phyloP scores from a whole-genome alignment of 2,113 vertebrate species.

The Uria aalge region DNA sequence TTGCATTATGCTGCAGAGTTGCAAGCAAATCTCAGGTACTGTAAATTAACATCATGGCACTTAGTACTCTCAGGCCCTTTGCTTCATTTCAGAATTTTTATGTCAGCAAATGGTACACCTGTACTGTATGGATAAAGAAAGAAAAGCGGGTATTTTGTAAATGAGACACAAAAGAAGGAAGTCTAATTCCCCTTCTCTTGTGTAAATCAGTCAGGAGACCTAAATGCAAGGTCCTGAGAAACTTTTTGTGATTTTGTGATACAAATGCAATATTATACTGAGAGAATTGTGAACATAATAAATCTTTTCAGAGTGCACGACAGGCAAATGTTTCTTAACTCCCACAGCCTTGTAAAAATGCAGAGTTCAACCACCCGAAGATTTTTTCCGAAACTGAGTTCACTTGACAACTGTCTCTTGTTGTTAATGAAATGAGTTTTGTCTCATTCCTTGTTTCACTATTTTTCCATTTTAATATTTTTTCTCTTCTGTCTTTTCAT shows the following conservation, averaged over 20 bases:
- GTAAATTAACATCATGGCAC: background rate
- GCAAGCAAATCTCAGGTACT: background rate
- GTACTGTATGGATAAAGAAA: background rate
- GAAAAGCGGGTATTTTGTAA: background rate
- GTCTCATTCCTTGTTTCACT: background rate
- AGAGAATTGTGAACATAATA: background rate
- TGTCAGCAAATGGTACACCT: background rate
- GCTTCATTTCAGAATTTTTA: background rate
- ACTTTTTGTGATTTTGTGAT: background rate
- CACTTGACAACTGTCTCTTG: background rate
- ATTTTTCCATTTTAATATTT: background rate
- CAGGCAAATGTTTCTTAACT: background rate
- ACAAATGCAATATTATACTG: conserved; percentile 3
- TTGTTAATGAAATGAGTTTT: background rate
- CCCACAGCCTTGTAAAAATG: background rate
- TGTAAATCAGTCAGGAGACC: background rate
- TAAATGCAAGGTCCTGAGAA: conserved; percentile 12
- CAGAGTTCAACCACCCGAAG: background rate
- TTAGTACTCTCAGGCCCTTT: background rate
- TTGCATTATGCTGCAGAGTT: background rate
- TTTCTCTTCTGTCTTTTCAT: background rate
- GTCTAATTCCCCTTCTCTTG: background rate
- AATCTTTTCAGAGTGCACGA: background rate
- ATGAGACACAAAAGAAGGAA: background rate
- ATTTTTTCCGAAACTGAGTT: background rate